phyloP scores from a whole-genome alignment of 2,888 invertebrate genomes.

The Miltochrista miniata region DNA sequence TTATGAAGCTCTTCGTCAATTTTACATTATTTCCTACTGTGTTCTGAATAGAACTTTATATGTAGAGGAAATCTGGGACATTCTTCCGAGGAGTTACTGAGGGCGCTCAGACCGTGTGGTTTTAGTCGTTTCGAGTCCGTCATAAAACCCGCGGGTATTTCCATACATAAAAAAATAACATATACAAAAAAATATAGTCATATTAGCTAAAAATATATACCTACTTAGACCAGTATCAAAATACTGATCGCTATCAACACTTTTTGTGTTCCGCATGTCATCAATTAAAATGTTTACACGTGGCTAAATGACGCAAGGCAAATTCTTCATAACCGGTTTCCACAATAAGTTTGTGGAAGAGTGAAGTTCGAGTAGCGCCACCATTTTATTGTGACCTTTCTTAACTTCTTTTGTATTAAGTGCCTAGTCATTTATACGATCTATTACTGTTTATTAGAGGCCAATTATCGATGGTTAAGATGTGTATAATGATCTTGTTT shows the following conservation, averaged over 20 bases:
- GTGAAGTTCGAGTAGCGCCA: slow-evolving; percentile 67
- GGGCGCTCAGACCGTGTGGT: too few species aligned
- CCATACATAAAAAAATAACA: slow-evolving; percentile 39
- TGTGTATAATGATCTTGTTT: slow-evolving; percentile 63
- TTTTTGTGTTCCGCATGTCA: slow-evolving; percentile 78
- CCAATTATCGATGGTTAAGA: slow-evolving; percentile 52
- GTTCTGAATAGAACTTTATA: too few species aligned
- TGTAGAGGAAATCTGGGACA: too few species aligned
- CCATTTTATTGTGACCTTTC: slow-evolving; percentile 62
- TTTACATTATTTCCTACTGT: too few species aligned
- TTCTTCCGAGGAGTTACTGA: too few species aligned
- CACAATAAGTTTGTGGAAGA: slow-evolving; percentile 71
- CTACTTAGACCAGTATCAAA: slow-evolving; percentile 52
- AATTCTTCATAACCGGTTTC: slow-evolving; percentile 73
- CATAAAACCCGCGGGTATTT: slow-evolving; percentile 8
- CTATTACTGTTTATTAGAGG: slow-evolving; percentile 42
- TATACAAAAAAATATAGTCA: slow-evolving; percentile 17
- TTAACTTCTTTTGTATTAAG: slow-evolving; percentile 35
- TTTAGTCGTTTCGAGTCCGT: too few species aligned
- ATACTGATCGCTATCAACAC: slow-evolving; percentile 58
- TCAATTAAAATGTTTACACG: slow-evolving; percentile 81
- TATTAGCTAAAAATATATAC: background rate
- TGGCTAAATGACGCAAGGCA: slow-evolving; percentile 73
- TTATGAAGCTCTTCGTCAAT: too few species aligned
- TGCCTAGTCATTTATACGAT: slow-evolving; percentile 25